Conservation (phyloP, 2,113 vertebrate species). For the Psettodes erumei region DNA sequence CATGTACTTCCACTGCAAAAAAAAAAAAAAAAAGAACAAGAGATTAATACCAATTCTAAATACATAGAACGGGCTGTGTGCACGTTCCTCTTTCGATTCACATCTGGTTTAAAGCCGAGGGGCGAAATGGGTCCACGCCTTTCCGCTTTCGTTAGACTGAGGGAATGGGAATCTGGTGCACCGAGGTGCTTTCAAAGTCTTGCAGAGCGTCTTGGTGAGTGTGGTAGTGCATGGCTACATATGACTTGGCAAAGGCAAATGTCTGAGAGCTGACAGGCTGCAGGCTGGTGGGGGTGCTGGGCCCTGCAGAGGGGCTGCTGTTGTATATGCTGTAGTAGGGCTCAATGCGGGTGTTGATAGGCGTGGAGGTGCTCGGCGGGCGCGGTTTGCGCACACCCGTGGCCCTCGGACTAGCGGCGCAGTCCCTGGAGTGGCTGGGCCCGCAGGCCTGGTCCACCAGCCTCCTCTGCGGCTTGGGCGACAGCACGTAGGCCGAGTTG, state of each 20-base stretch:
- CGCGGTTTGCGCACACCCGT: slow-evolving; percentile 84
- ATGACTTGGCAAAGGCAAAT: slow-evolving; percentile 89
- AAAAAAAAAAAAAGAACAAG: slow-evolving; percentile 57
- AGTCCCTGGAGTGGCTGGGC: slow-evolving; percentile 91
- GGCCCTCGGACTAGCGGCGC: slow-evolving; percentile 85
- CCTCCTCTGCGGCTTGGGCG: slow-evolving; percentile 91
- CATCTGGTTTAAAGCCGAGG: slow-evolving; percentile 26
- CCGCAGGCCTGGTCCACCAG: slow-evolving; percentile 93
- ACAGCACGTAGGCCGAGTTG: slow-evolving; percentile 94
- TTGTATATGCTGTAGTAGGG: slow-evolving; percentile 98
- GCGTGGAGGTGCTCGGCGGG: slow-evolving; percentile 91
- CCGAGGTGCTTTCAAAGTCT: slow-evolving; percentile 86
- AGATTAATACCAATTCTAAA: slow-evolving; percentile 40
- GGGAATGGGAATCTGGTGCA: slow-evolving; percentile 90
- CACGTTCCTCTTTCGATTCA: slow-evolving; percentile 28
- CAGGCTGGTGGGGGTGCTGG: slow-evolving; percentile 86
- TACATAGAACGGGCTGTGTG: slow-evolving; percentile 25
- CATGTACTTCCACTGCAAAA: slow-evolving; percentile 40
- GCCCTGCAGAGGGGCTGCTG: slow-evolving; percentile 88
- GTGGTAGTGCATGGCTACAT: slow-evolving; percentile 90
- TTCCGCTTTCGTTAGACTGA: slow-evolving; percentile 81
- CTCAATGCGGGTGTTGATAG: slow-evolving; percentile 94
- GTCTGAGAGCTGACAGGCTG: slow-evolving; percentile 85
- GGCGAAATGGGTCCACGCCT: slow-evolving; percentile 11
- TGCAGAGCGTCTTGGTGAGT: slow-evolving; percentile 84